Evolutionary conservation across 2,888 invertebrate genomes (phyloP).

Genomic region (Cerceris rybyensis): DNA sequence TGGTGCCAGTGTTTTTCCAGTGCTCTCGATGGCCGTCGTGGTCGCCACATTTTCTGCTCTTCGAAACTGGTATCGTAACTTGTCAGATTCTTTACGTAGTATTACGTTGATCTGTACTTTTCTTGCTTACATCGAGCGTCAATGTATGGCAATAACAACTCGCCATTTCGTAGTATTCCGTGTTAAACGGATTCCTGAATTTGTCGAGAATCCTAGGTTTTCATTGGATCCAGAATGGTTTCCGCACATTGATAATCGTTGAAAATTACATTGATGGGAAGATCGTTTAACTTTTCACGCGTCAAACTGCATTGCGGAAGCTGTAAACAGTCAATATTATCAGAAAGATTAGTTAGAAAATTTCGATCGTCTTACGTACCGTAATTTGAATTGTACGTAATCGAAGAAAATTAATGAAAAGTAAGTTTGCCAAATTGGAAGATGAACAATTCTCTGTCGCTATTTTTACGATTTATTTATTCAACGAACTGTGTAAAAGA

Average conservation of each 20-base stretch:
- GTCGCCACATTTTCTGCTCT: constrained; percentile 18
- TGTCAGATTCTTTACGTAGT: constrained; percentile 24
- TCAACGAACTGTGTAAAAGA: not conserved
- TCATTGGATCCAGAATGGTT: not conserved
- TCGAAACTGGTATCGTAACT: constrained; percentile 49
- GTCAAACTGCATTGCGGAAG: constrained; percentile 5
- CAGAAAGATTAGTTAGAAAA: too few relatives aligned
- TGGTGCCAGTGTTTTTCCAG: constrained; percentile 34
- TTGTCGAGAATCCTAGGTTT: not conserved
- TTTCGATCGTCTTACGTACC: too few relatives aligned
- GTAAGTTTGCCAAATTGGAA: too few relatives aligned
- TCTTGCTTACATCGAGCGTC: not conserved
- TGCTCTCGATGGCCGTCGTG: constrained; percentile 31
- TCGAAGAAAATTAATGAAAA: too few relatives aligned
- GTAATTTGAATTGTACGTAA: too few relatives aligned
- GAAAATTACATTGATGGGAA: not conserved
- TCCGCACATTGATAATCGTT: not conserved
- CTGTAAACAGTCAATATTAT: too few relatives aligned
- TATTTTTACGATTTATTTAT: not conserved
- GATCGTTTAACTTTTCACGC: not conserved
- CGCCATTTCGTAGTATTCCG: not conserved
- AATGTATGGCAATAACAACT: not conserved
- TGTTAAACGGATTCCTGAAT: not conserved
- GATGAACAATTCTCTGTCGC: too few relatives aligned
- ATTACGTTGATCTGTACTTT: not conserved